A percentile compares a stretch with the other conserved stretches of the same genome.
phyloP scores from a whole-genome alignment of 2,888 invertebrate species.

The Elysia crispata region DNA sequence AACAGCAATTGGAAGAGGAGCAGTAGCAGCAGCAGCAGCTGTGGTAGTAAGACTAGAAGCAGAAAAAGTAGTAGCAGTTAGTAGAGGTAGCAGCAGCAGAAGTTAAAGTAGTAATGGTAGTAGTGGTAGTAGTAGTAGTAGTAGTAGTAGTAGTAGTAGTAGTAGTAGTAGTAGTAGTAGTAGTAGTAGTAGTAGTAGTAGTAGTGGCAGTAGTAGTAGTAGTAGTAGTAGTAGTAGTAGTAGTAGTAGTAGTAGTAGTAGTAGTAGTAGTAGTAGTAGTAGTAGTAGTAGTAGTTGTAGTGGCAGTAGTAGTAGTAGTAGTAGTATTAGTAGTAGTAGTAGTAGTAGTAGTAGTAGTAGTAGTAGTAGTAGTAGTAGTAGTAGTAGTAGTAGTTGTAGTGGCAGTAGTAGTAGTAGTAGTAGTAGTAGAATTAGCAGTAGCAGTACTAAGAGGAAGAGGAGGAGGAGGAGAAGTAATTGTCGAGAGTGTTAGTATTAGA shows the following conservation, averaged over 20 bases:
- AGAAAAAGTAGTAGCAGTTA: too few relatives aligned
- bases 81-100: too few relatives aligned
- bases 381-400: not conserved
- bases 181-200: not conserved
- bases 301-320: too few relatives aligned
- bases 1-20: too few relatives aligned
- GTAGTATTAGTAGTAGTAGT: not conserved
- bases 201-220: not conserved
- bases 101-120: not conserved
- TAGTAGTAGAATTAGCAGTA: not conserved
- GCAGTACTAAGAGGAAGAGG: not conserved
- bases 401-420: conserved; percentile 12
- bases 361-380: not conserved
- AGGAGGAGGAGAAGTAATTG: not conserved
- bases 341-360: not conserved
- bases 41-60: not conserved
- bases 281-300: not conserved
- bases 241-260: too few relatives aligned
- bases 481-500: too few relatives aligned
- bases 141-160: not conserved
- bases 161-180: conserved; percentile 14
- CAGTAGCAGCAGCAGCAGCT: not conserved
- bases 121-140: not conserved
- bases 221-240: too few relatives aligned
- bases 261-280: too few relatives aligned